Conservation (phyloP, 1,140 invertebrate species). For the Rhyzopertha dominica region DNA sequence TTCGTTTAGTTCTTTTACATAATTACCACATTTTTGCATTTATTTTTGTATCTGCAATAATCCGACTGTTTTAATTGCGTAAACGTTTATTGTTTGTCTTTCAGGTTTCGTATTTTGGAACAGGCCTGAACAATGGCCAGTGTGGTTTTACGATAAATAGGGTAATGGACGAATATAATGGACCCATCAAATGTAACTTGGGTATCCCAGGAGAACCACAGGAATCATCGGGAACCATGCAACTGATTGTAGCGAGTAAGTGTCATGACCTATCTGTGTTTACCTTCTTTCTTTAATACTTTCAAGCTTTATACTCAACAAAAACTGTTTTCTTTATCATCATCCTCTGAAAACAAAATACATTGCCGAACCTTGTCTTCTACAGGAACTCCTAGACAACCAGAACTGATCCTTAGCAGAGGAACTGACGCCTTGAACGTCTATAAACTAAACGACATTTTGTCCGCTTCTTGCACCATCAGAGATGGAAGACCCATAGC, state of each 20-base stretch:
- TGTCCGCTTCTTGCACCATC: conserved; percentile 62
- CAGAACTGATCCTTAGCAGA: conserved; percentile 51
- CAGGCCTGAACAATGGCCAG: conserved; percentile 54
- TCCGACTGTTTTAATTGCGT: too few relatives aligned
- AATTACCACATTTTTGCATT: too few relatives aligned
- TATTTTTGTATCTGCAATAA: too few relatives aligned
- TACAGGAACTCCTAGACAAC: conserved; percentile 56
- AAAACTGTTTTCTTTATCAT: too few relatives aligned
- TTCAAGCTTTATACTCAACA: too few relatives aligned
- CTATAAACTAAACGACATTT: conserved; percentile 55
- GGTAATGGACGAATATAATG: conserved; percentile 60
- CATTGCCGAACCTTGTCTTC: too few relatives aligned
- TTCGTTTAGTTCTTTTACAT: too few relatives aligned
- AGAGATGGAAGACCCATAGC: conserved; percentile 63
- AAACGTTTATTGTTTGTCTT: neutral
- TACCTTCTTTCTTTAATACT: too few relatives aligned
- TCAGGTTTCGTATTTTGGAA: conserved; percentile 51
- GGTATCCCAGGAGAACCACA: conserved; percentile 48
- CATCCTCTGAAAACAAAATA: too few relatives aligned
- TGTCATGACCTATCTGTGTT: conserved; percentile 29
- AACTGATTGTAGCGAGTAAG: conserved; percentile 67
- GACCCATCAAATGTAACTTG: conserved; percentile 60
- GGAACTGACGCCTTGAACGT: conserved; percentile 42
- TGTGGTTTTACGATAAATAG: conserved; percentile 62
- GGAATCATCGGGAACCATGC: conserved; percentile 54